These are phyloP conservation scores for Nezara viridula DNA, from an alignment of 2,888 invertebrate species.

Conservation along the genomic window DNA sequence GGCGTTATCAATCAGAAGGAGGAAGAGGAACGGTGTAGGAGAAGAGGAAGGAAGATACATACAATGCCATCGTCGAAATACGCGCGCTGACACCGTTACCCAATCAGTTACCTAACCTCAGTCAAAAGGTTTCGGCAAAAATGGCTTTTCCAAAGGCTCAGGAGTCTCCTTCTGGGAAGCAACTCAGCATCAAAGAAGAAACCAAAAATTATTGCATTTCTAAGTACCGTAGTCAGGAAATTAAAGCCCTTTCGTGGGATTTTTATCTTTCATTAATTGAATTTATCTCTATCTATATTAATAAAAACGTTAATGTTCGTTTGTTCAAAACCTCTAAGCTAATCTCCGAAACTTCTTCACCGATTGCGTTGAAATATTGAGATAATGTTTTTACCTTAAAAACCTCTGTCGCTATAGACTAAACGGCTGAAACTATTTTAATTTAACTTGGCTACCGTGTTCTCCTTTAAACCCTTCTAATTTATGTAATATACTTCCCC, in stretches of 20 bases:
- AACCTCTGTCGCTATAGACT: no score
- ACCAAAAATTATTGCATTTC: not conserved
- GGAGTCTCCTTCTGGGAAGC: not conserved
- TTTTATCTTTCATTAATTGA: not conserved
- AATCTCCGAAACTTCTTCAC: no score
- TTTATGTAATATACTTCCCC: no score
- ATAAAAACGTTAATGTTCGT: no score
- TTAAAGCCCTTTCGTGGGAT: not conserved
- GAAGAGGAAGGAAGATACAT: no score
- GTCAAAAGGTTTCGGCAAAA: constrained; percentile 18
- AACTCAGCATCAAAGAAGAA: not conserved
- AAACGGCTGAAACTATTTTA: no score
- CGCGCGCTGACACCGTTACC: constrained; percentile 18
- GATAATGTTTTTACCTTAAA: no score
- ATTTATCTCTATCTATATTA: no score
- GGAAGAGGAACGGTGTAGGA: not conserved
- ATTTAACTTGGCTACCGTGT: no score
- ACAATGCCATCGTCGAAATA: not conserved
- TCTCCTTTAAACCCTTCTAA: no score
- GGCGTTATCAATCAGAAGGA: not conserved
- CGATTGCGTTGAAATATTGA: no score
- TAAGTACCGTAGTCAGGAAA: not conserved
- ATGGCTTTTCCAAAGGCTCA: not conserved
- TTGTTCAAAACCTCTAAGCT: no score
- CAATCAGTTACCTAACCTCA: constrained; percentile 42